Evolutionary conservation across 2,797 vertebrate species (phyloP).

Genomic region (Hydrolagus colliei): DNA sequence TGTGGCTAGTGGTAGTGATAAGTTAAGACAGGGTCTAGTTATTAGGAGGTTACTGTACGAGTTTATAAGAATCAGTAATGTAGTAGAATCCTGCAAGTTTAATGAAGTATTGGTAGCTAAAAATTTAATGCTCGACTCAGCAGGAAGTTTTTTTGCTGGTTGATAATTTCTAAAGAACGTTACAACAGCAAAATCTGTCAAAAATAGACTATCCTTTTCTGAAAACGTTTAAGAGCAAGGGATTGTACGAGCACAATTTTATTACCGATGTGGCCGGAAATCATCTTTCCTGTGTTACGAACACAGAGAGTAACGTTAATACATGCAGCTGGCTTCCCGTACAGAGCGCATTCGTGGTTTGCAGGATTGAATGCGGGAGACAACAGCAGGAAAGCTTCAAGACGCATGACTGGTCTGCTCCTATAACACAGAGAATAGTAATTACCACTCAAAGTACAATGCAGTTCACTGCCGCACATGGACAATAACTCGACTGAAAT

Average conservation of each 20-base stretch:
- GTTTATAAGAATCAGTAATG: background rate
- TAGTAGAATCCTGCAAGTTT: no score
- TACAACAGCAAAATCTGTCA: background rate
- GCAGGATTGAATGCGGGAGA: slow-evolving; percentile 69
- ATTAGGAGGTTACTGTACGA: background rate
- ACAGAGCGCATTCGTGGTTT: slow-evolving; percentile 61
- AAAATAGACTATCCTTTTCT: background rate
- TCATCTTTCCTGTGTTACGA: slow-evolving; percentile 65
- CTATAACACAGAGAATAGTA: slow-evolving; percentile 50
- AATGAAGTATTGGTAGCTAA: background rate
- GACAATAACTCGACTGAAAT: background rate
- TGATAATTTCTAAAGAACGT: no score
- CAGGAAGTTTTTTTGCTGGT: no score
- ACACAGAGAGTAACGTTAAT: slow-evolving; percentile 77
- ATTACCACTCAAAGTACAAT: background rate
- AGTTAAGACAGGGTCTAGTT: no score
- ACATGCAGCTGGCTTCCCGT: slow-evolving; percentile 65
- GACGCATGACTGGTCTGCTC: slow-evolving; percentile 79
- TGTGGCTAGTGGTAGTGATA: no score
- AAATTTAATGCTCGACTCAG: background rate
- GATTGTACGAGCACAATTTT: background rate
- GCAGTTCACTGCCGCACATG: background rate
- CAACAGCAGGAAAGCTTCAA: slow-evolving; percentile 67
- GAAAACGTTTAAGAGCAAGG: background rate
- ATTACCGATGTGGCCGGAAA: slow-evolving; percentile 73